phyloP scores from a whole-genome alignment of 2,888 invertebrate genomes.

The Melipona beecheii region DNA sequence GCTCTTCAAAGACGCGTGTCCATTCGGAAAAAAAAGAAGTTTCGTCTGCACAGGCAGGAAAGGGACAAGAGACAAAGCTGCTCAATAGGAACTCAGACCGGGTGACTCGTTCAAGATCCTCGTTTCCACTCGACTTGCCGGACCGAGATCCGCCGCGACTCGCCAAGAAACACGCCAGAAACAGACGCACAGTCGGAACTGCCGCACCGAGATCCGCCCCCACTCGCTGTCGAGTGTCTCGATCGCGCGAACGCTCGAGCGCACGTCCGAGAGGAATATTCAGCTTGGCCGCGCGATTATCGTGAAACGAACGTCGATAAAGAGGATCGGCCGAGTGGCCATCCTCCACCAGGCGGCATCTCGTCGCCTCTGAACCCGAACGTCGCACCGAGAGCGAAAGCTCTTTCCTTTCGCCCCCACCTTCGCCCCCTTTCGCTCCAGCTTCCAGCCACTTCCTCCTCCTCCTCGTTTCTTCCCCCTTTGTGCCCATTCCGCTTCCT shows the following conservation, averaged over 20 bases:
- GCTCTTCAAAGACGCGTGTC: too few species aligned
- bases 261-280: conserved; percentile 26
- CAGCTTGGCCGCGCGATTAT: conserved; percentile 26
- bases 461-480: neutral
- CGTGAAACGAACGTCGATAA: conserved; percentile 83
- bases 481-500: conserved; percentile 2
- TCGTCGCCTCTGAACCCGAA: conserved; percentile 54
- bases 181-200: neutral
- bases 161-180: neutral
- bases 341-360: conserved; percentile 51
- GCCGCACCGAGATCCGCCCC: neutral
- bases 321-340: conserved; percentile 58
- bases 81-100: neutral
- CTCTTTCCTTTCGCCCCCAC: conserved; percentile 52
- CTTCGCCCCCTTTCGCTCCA: neutral
- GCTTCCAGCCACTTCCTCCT: neutral
- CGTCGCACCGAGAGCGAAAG: conserved; percentile 63
- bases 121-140: conserved; percentile 18
- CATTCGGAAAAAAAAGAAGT: too few species aligned
- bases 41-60: too few species aligned
- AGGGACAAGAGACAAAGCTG: neutral
- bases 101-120: conserved; percentile 13
- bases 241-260: neutral
- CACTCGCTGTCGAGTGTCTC: neutral
- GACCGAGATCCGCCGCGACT: conserved; percentile 18